A percentile compares a stretch with the other conserved stretches of the same genome.
Conservation (phyloP, 1,140 invertebrate genomes). For the Brachionus rubens region DNA sequence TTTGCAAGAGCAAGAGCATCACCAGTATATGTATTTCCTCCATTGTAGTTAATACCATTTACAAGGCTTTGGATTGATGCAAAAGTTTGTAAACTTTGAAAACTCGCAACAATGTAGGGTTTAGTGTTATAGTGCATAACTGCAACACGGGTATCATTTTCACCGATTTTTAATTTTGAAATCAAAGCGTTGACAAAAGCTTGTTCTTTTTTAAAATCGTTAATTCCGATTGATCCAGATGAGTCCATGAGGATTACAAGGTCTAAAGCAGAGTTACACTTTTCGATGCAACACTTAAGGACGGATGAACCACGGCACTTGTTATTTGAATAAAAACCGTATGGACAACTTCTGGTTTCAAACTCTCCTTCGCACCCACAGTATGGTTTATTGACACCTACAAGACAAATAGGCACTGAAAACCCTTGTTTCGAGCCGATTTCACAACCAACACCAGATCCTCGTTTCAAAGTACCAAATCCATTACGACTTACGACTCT, state of each 20-base stretch:
- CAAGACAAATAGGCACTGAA: slow-evolving; percentile 4
- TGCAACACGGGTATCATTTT: slow-evolving; percentile 24
- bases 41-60: background rate
- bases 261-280: background rate
- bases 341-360: background rate
- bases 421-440: background rate
- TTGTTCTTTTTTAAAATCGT: slow-evolving; percentile 18
- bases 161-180: background rate
- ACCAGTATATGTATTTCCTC: background rate
- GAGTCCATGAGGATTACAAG: slow-evolving; percentile 22
- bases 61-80: background rate
- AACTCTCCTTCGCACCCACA: slow-evolving; percentile 24
- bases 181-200: background rate
- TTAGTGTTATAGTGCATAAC: slow-evolving; percentile 4
- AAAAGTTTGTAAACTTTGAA: background rate
- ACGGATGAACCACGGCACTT: slow-evolving; percentile 7
- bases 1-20: background rate
- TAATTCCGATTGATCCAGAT: background rate
- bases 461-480: slow-evolving; percentile 10
- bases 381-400: slow-evolving; percentile 10
- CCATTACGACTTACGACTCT: background rate
- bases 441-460: slow-evolving; percentile 12
- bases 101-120: background rate
- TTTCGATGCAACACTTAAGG: slow-evolving; percentile 23
- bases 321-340: background rate